These are phyloP conservation scores for Matsumurasca onukii DNA, from an alignment of 1,140 invertebrate genomes.

Conservation along the genomic window DNA sequence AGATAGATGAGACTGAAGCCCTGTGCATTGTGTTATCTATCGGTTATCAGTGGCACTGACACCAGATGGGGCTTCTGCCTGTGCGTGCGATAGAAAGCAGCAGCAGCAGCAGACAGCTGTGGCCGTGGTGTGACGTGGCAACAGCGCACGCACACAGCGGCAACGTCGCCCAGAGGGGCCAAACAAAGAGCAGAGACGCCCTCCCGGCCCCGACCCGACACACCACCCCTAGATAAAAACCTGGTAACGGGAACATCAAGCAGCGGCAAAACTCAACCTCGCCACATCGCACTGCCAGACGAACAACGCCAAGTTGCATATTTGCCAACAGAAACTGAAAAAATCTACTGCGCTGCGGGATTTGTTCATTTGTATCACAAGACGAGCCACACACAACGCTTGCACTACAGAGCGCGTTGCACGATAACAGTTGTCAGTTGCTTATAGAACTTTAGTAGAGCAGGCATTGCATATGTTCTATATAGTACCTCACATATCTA, in stretches of 20 bases:
- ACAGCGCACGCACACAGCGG: background rate
- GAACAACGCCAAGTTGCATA: background rate
- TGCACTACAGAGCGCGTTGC: too few relatives aligned
- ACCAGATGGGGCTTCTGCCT: background rate
- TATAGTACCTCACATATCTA: too few relatives aligned
- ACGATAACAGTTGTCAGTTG: too few relatives aligned
- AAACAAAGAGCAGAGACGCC: constrained; percentile 1
- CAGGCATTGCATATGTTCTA: too few relatives aligned
- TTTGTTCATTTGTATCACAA: background rate
- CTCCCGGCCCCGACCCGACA: background rate
- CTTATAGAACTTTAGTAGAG: too few relatives aligned
- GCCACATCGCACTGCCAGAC: background rate
- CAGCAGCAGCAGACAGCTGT: too few relatives aligned
- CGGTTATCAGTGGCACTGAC: background rate
- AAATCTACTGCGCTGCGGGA: background rate
- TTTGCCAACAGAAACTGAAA: background rate
- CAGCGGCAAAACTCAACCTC: background rate
- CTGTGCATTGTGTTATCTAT: background rate
- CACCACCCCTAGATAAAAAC: background rate
- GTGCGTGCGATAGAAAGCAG: background rate
- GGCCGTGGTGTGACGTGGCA: too few relatives aligned
- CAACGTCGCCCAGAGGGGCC: constrained; percentile 8
- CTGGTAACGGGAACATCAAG: constrained; percentile 2
- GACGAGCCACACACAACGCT: background rate
- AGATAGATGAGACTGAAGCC: constrained; percentile 1